These are phyloP conservation scores for Chloromyia formosa DNA, from an alignment of 2,888 invertebrate genomes.

Conservation along the genomic window DNA sequence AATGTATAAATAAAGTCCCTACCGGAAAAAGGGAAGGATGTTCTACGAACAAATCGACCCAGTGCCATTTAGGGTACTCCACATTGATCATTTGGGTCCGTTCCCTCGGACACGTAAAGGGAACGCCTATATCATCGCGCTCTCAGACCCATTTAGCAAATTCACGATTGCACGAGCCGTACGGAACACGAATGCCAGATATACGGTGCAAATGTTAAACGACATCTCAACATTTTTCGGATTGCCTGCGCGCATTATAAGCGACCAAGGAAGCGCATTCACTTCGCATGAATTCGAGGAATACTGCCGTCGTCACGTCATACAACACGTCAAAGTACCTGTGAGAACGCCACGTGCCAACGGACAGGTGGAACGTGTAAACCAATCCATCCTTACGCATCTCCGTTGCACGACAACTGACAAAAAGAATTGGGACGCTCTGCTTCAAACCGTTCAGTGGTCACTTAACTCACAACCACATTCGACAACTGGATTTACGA, in stretches of 20 bases:
- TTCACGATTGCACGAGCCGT: slow-evolving; percentile 65
- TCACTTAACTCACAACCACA: no score
- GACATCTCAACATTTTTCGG: background rate
- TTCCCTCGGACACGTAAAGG: no score
- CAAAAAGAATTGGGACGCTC: background rate
- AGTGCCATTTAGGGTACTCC: no score
- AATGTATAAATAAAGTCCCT: no score
- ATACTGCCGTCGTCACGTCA: background rate
- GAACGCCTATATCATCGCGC: no score
- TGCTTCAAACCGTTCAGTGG: background rate
- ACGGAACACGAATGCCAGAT: background rate
- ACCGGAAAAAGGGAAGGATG: no score
- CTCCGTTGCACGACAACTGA: background rate
- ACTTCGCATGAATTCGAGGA: background rate
- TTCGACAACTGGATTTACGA: background rate
- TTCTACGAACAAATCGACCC: no score
- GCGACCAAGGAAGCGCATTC: background rate
- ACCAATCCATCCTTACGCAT: no score
- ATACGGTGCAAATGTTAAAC: background rate
- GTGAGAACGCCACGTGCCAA: no score
- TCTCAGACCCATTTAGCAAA: no score
- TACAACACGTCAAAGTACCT: background rate
- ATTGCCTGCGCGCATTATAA: background rate
- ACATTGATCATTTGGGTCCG: no score
- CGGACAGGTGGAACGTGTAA: no score